phyloP scores from a whole-genome alignment of 2,888 invertebrate genomes.

The Philonicus albiceps region DNA sequence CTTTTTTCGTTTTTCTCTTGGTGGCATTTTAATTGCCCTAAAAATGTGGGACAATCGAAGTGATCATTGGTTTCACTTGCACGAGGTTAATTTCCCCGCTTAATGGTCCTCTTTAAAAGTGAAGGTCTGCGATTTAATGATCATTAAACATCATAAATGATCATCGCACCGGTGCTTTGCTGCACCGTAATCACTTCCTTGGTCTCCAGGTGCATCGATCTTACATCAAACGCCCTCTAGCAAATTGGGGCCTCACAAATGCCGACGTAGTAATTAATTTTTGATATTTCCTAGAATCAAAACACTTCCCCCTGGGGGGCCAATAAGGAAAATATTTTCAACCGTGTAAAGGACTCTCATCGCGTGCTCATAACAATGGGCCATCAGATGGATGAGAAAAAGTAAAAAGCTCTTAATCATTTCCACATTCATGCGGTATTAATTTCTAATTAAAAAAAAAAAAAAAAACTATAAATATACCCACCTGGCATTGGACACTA shows the following conservation, averaged over 20 bases:
- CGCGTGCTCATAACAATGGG: not conserved
- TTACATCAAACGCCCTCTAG: not conserved
- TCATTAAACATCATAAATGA: not conserved
- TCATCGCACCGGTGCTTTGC: not conserved
- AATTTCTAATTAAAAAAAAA: not conserved
- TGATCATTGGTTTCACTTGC: not conserved
- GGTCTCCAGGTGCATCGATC: not conserved
- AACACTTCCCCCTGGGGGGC: not conserved
- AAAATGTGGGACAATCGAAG: slow-evolving; percentile 26
- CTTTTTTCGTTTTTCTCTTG: not conserved
- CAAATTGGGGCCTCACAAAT: not conserved
- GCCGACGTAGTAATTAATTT: not conserved
- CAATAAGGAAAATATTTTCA: not conserved
- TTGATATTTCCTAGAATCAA: not conserved
- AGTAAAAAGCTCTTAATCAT: not conserved
- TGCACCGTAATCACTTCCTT: not conserved
- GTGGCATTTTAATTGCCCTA: not conserved
- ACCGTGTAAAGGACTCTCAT: not conserved
- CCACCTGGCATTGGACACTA: not conserved
- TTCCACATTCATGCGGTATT: not conserved
- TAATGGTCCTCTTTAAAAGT: not conserved
- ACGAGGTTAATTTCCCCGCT: slow-evolving; percentile 23
- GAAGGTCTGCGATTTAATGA: not conserved
- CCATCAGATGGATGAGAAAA: not conserved
- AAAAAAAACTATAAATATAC: not conserved